These are phyloP conservation scores for Perca fluviatilis DNA, from an alignment of 2,113 vertebrate species.

Conservation along the genomic window DNA sequence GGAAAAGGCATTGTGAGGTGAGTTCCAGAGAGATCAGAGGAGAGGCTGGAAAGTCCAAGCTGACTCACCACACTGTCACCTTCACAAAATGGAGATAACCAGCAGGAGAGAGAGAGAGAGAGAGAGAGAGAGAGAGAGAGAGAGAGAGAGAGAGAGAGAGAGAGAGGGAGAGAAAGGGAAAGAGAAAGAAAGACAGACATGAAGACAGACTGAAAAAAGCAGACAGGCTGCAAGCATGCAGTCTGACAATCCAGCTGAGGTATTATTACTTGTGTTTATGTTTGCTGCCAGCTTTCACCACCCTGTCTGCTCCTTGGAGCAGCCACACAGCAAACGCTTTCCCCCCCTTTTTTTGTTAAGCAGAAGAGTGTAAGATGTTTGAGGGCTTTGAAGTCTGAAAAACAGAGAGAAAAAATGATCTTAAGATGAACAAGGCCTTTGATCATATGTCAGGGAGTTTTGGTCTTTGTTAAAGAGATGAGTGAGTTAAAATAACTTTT, in stretches of 20 bases:
- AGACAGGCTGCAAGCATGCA: constrained; percentile 9
- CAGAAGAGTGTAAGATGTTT: constrained; percentile 69
- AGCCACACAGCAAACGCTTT: constrained; percentile 36
- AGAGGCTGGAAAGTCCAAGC: constrained; percentile 77
- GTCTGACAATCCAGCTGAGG: constrained; percentile 28
- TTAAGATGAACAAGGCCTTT: constrained; percentile 75
- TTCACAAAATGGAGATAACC: constrained; percentile 41
- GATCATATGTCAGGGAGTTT: constrained; percentile 78
- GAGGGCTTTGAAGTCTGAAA: constrained; percentile 76
- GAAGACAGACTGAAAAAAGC: constrained; percentile 12
- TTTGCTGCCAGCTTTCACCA: constrained; percentile 66
- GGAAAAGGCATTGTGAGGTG: constrained; percentile 59
- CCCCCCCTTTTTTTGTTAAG: constrained; percentile 45
- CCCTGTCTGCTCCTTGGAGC: constrained; percentile 46
- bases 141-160: constrained; percentile 14
- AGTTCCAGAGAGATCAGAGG: constrained; percentile 70
- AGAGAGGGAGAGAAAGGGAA: neutral
- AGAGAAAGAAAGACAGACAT: constrained; percentile 23
- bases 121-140: constrained; percentile 17
- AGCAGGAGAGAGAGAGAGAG: constrained; percentile 1
- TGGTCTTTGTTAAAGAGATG: constrained; percentile 76
- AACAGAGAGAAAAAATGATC: constrained; percentile 63
- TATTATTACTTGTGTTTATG: constrained; percentile 61
- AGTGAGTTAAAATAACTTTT: constrained; percentile 74
- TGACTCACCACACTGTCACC: constrained; percentile 77